These are phyloP conservation scores for Eumeta japonica DNA, from an alignment of 1,140 invertebrate genomes.

Conservation along the genomic window DNA sequence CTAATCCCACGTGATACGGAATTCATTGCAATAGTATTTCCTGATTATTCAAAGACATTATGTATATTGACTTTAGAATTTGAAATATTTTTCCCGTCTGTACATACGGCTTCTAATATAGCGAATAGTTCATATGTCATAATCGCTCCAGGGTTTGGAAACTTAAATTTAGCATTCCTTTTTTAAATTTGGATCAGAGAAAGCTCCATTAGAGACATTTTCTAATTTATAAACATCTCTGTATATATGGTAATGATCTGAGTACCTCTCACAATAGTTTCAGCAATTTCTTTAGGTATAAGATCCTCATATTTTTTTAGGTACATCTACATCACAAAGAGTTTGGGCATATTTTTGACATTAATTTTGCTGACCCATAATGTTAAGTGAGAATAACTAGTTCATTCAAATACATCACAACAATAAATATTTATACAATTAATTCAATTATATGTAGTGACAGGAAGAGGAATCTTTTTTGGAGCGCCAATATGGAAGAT, in stretches of 20 bases:
- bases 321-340: background rate
- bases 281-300: constrained; percentile 6
- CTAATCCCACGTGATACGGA: constrained; percentile 10
- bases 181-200: background rate
- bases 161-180: constrained; percentile 5
- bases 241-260: constrained; percentile 18
- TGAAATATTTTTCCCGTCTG: constrained; percentile 6
- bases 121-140: constrained; percentile 14
- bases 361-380: constrained; percentile 13
- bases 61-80: constrained; percentile 8
- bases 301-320: constrained; percentile 5
- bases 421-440: background rate
- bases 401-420: background rate
- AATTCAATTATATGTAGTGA: background rate
- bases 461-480: constrained; percentile 3
- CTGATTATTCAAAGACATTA: background rate
- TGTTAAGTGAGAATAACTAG: constrained; percentile 11
- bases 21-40: constrained; percentile 9
- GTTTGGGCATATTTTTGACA: constrained; percentile 5
- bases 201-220: constrained; percentile 5
- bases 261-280: constrained; percentile 13
- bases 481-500: background rate
- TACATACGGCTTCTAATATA: constrained; percentile 9
- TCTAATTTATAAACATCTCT: constrained; percentile 6
- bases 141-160: constrained; percentile 3